Evolutionary conservation across 2,888 invertebrate species (phyloP), one percentile per base, ranked within the genome.

Genomic region (Thera britannica): DNA sequence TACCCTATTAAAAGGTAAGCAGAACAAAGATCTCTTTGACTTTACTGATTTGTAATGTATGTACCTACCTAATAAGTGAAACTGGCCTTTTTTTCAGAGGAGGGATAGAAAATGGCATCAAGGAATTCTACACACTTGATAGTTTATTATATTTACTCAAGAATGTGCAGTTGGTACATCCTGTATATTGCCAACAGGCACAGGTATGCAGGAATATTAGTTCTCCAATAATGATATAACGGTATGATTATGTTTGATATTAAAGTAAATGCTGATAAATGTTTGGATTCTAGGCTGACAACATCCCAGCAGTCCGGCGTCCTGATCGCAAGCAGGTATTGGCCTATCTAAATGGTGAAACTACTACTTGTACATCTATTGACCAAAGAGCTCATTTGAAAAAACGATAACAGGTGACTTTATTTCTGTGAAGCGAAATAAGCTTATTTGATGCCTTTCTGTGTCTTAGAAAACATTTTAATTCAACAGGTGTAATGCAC

Each of bases 61-160:
- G 23, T 23, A 23, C 23, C 23, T 23, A 23, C 23, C 23, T 23
- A 23, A 23, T 23, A 23, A 23, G 23, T 23, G 23, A 23, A 23
- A 23, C 23, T 23, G 23, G 23, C 23, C 23, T 23, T 23, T 23
- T 23, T 23, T 23, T 23, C 86, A 98, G 98, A 48, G 98, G 98
- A 4, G 38, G 38, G 3, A 38, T 4, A 38, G 38, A 38, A 38
- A 38, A 38, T 54, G 96, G 96, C 57, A 95, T 97, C 11, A 98
- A 99, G 85, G 99, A 99, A 87, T 99, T 99, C 90, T 99, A 99
- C 85, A 98, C 99, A 0, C 91, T 99, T 78, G 99, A 99, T 94
- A 99, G 99, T 87, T 95, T 99, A 59, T 90, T 99, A 23, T 99
- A 98, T 90, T 95, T 99, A 73, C 95, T 99, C 69, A 98, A 98